Percentiles rank a stretch among this genome's conserved stretches.
These are phyloP conservation scores for Adineta ricciae DNA, from an alignment of 2,888 invertebrate genomes.

Conservation along the genomic window DNA sequence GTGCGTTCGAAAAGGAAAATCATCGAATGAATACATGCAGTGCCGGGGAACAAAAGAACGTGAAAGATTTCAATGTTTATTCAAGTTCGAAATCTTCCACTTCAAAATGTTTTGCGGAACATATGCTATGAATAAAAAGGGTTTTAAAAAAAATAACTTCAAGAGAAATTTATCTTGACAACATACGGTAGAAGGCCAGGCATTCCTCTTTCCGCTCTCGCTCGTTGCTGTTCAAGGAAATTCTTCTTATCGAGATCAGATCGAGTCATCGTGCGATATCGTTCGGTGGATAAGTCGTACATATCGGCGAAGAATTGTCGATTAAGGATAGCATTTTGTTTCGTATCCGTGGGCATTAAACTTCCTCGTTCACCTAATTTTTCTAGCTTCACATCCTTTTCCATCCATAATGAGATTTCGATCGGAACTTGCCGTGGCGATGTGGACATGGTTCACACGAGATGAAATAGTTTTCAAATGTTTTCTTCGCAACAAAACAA, in stretches of 20 bases:
- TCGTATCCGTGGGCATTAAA: background rate
- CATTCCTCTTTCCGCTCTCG: background rate
- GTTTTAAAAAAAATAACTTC: too few species aligned
- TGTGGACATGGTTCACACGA: background rate
- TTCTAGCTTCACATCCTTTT: background rate
- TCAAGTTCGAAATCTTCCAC: too few species aligned
- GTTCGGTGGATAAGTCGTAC: background rate
- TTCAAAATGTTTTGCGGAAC: too few species aligned
- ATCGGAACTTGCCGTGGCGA: background rate
- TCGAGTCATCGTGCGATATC: background rate
- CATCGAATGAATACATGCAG: too few species aligned
- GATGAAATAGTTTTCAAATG: background rate
- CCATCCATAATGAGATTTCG: background rate
- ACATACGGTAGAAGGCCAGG: background rate
- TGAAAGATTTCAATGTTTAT: too few species aligned
- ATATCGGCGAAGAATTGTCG: background rate
- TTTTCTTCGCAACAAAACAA: background rate
- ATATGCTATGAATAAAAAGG: too few species aligned
- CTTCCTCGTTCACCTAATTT: background rate
- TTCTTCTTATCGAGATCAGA: background rate
- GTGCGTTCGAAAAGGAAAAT: too few species aligned
- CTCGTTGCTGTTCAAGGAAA: background rate
- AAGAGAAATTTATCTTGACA: too few species aligned
- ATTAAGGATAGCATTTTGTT: background rate
- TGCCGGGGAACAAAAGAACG: too few species aligned